These are phyloP conservation scores for Tringa solitaria DNA, from an alignment of 2,113 vertebrate species.

Conservation along the genomic window DNA sequence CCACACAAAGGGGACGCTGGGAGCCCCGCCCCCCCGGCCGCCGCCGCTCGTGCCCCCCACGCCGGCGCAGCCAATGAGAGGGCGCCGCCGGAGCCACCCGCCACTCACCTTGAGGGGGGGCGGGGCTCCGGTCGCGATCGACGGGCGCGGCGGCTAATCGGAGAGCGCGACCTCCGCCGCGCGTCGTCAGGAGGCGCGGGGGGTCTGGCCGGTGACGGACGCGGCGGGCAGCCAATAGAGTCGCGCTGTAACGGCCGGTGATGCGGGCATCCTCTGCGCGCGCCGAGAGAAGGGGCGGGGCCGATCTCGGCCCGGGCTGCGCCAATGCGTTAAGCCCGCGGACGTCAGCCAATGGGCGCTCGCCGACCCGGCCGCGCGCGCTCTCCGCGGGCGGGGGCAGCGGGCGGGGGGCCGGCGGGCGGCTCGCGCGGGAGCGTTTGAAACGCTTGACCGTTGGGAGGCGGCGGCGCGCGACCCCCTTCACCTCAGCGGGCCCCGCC, in stretches of 20 bases:
- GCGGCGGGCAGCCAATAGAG: background rate
- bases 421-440: constrained; percentile 26
- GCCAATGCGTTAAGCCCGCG: background rate
- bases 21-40: constrained; percentile 13
- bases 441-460: background rate
- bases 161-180: background rate
- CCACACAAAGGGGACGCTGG: constrained; percentile 80
- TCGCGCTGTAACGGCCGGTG: background rate
- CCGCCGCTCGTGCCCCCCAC: background rate
- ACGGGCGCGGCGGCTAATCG: background rate
- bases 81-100: accelerated
- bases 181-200: background rate
- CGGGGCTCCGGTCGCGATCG: background rate
- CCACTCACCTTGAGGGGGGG: background rate
- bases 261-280: background rate
- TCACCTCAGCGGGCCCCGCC: background rate
- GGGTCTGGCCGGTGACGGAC: background rate
- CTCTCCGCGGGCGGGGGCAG: background rate
- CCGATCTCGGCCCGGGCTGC: background rate
- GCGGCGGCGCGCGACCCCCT: background rate
- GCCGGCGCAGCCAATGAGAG: background rate
- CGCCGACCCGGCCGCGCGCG: background rate
- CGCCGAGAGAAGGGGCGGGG: background rate
- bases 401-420: background rate
- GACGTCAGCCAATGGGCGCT: background rate